Conservation (phyloP, 2,888 invertebrate species). For the Penaeus monodon region DNA sequence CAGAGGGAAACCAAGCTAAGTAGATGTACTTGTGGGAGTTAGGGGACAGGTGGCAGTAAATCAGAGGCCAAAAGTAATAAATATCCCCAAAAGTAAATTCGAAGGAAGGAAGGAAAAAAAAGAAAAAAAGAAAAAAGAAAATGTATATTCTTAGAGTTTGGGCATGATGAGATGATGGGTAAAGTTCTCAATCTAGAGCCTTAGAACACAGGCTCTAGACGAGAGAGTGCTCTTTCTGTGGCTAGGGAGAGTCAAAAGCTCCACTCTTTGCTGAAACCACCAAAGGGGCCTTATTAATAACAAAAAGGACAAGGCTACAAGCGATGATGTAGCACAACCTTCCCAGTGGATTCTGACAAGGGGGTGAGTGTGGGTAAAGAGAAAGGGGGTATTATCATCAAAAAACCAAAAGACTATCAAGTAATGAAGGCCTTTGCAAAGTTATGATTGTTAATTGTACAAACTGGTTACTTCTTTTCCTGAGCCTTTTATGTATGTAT, state of each 20-base stretch:
- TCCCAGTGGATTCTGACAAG: slow-evolving; percentile 17
- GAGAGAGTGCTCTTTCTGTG: slow-evolving; percentile 43
- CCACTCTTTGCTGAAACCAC: slow-evolving; percentile 5
- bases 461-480: no score
- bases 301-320: slow-evolving; percentile 33
- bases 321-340: slow-evolving; percentile 11
- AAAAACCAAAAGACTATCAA: no score
- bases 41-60: background rate
- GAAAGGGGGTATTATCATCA: background rate
- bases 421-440: no score
- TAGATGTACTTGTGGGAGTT: no score
- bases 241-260: slow-evolving; percentile 6
- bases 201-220: slow-evolving; percentile 55
- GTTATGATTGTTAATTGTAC: no score
- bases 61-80: background rate
- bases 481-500: no score
- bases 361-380: slow-evolving; percentile 37
- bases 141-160: slow-evolving; percentile 35
- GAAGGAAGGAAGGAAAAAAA: slow-evolving; percentile 9
- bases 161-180: slow-evolving; percentile 44
- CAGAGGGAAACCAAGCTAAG: no score
- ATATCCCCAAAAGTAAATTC: background rate
- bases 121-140: slow-evolving; percentile 38
- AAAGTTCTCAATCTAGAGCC: slow-evolving; percentile 61
- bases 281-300: background rate